Evolutionary conservation across 2,113 vertebrate species (phyloP).

Genomic region (Chrysemys picta): DNA sequence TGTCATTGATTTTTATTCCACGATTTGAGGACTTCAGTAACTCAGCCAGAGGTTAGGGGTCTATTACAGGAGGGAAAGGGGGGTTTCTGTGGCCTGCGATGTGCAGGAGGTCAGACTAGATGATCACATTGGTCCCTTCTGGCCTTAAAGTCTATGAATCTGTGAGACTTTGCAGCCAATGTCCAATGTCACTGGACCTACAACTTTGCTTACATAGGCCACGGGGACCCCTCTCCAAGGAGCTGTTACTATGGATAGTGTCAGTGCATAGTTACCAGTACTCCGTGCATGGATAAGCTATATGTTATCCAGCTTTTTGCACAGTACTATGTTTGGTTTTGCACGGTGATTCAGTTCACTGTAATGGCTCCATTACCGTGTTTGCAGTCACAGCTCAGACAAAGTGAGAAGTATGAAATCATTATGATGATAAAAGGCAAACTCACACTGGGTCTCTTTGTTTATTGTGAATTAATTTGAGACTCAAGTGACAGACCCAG

Average conservation of each 20-base stretch:
- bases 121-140: neutral
- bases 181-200: neutral
- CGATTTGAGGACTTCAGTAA: neutral
- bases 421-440: neutral
- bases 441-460: rapidly evolving
- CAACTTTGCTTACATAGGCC: neutral
- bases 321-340: neutral
- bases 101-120: too few relatives aligned
- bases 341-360: neutral
- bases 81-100: neutral
- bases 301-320: neutral
- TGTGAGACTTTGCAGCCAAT: neutral
- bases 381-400: neutral
- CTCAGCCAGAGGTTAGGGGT: neutral
- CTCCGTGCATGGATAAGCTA: neutral
- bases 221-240: neutral
- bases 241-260: neutral
- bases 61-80: neutral
- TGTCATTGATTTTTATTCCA: too few relatives aligned
- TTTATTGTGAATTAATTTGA: conserved; percentile 11
- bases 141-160: too few relatives aligned
- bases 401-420: neutral
- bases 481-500: neutral
- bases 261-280: neutral
- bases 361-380: neutral